Base-by-base conservation (phyloP, 1,140 invertebrate genomes). In the Neodiprion virginianus region DNA sequence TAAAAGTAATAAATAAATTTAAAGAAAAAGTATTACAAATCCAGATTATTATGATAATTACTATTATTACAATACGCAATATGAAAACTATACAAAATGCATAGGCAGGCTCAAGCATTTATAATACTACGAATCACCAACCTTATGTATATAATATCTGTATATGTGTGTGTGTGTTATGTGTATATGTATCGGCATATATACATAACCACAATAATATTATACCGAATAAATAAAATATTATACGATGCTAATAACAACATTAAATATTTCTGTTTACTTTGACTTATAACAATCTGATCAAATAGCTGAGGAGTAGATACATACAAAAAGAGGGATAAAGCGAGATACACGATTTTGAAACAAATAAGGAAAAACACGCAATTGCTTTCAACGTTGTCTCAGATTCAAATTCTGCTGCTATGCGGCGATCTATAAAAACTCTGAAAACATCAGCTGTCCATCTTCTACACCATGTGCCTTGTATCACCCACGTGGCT, bases 51-150 rank as follows among this genome's bases (percentile, higher is more conserved):
- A 61, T 0, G 11, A 61, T 61, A 14, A 61, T 61, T 61, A 61
- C n/a, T 61, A 61, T 61, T 40, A 40, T 40, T 61, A 61, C n/a
- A 14, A 61, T 61, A 61, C 53, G 53, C 53, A 61, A 61, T 61
- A 69, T 72, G 70, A 50, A 75, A 77, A 68, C 76, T 74, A 53
- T 72, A 50, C 68, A 66, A 79, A 79, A 79, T 70, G 72, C 73
- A 71, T 78, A 78, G 77, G 80, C 80, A 78, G 78, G 80, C 80
- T 80, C 79, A 80, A 81, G 74, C 77, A 79, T 77, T 81, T 79
- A 78, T 78, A 49, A 69, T 17, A 14, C n/a, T 61, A 61, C 53
- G 53, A 61, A 61, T 61, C 53, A 61, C 53, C 11, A 12, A 12
- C n/a, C n/a, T 14, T 61, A 7, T 61, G n/a, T 61, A 61, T 17